These are phyloP conservation scores for Tenualosa ilisha DNA, from an alignment of 2,797 vertebrate genomes.

Conservation along the genomic window DNA sequence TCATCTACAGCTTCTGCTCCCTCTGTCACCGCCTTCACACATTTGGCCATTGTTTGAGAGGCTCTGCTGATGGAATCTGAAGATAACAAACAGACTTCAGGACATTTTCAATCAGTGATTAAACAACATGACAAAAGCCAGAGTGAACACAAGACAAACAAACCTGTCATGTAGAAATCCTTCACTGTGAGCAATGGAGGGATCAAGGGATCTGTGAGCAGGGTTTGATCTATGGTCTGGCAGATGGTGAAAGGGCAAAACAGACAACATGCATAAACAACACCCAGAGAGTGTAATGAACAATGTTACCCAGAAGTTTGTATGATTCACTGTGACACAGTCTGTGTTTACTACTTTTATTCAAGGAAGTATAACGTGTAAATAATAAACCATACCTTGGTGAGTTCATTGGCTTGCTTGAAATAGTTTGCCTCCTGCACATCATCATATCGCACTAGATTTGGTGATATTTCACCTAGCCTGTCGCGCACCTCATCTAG, in stretches of 20 bases:
- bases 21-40: conserved; percentile 88
- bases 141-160: not conserved
- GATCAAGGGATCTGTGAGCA: conserved; percentile 62
- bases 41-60: conserved; percentile 92
- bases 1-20: conserved; percentile 62
- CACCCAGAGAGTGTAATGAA: not conserved
- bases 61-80: conserved; percentile 90
- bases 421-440: conserved; percentile 90
- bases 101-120: not conserved
- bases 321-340: not conserved
- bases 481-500: conserved; percentile 80
- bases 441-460: conserved; percentile 86
- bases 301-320: not conserved
- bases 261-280: not conserved
- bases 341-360: not conserved
- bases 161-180: conserved; percentile 93
- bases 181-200: conserved; percentile 86
- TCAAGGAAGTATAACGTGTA: not conserved
- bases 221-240: conserved; percentile 74
- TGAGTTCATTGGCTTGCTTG: conserved; percentile 83
- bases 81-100: conserved; percentile 32
- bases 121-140: not conserved
- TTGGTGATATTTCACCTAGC: conserved; percentile 86
- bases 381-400: conserved; percentile 72
- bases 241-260: conserved; percentile 44